phyloP scores from a whole-genome alignment of 2,797 vertebrate species.

The Microcaecilia unicolor region DNA sequence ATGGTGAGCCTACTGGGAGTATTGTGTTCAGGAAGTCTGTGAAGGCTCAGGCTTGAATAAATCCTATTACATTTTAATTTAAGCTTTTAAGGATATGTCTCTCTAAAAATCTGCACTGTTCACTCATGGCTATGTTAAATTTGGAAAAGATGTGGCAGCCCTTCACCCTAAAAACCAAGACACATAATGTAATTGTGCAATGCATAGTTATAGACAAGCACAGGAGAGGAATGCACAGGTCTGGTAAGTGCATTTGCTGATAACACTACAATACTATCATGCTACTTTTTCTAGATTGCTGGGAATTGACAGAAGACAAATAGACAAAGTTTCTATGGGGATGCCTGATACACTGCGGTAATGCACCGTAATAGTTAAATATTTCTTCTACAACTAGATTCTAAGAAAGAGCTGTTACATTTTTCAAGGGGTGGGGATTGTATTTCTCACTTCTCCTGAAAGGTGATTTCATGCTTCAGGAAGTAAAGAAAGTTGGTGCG shows the following conservation, averaged over 20 bases:
- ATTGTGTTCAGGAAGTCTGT: too few species aligned
- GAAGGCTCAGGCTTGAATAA: too few species aligned
- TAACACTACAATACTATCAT: background rate
- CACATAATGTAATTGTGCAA: background rate
- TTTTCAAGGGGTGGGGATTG: background rate
- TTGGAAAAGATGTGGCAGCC: background rate
- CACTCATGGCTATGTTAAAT: background rate
- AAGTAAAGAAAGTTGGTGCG: slow-evolving; percentile 37
- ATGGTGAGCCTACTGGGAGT: too few species aligned
- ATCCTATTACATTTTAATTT: too few species aligned
- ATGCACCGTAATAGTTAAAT: background rate
- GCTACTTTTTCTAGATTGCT: background rate
- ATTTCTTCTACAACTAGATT: slow-evolving; percentile 3
- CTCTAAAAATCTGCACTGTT: too few species aligned
- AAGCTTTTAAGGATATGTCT: too few species aligned
- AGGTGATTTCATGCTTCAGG: slow-evolving; percentile 55
- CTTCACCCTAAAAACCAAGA: slow-evolving; percentile 1
- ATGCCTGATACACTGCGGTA: background rate
- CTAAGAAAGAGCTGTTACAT: slow-evolving; percentile 1
- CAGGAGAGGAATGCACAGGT: too few species aligned
- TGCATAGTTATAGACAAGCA: background rate
- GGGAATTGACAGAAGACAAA: background rate
- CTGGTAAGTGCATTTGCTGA: background rate
- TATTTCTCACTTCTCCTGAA: slow-evolving; percentile 39
- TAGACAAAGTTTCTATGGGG: background rate